Evolutionary conservation across 64 coral and sea anemone species (phyloP), one percentile per base, ranked within the genome.

Genomic region (Actinia tenebrosa): DNA sequence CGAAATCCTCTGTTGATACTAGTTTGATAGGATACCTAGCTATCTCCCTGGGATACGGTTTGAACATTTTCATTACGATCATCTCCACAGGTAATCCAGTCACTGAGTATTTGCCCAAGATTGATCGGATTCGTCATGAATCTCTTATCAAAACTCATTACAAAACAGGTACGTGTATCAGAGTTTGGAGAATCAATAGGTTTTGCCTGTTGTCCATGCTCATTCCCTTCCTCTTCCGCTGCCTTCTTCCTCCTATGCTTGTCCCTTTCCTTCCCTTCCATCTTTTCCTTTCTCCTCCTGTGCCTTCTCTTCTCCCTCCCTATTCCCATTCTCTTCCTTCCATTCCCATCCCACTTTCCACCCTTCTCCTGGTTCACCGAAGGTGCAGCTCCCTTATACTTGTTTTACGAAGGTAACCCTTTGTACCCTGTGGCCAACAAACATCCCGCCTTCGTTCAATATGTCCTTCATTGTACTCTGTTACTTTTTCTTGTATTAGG

Each of bases 71-170:
- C 30, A 37, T 58, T 14, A 11, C 13, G 10, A 58, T 58, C 63
- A 66, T 66, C 58, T 82, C 56, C 60, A 42, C 86, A 99, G 97
- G 97, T 99, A 75, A 99, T 99, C 86, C 97, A 99, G 58, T 99
- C 97, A 16, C 66, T 99, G 16, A 99, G 97, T 71, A 95, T 95
- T 71, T 99, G 97, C 64, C 97, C 97, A 85, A 93, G 97, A 15
- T 83, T 99, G 45, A 92, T 99, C 66, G 91, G 89, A 25, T 99
- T 99, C 81, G 97, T 94, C 46, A 99, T 99, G 97, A 99, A 91
- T 83, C 92, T 99, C 72, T 87, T 99, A 7, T 92, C 97, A 15
- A 99, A 99, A 86, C 93, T 99, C n/a, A 99, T 99, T 83, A 93
- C 90, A 59, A 99, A 99, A 84, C 97, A 99, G 88, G 97, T 99